Evolutionary conservation across 2,888 invertebrate species (phyloP), one percentile per base, ranked within the genome.

Genomic region (Subacronicta megacephala): DNA sequence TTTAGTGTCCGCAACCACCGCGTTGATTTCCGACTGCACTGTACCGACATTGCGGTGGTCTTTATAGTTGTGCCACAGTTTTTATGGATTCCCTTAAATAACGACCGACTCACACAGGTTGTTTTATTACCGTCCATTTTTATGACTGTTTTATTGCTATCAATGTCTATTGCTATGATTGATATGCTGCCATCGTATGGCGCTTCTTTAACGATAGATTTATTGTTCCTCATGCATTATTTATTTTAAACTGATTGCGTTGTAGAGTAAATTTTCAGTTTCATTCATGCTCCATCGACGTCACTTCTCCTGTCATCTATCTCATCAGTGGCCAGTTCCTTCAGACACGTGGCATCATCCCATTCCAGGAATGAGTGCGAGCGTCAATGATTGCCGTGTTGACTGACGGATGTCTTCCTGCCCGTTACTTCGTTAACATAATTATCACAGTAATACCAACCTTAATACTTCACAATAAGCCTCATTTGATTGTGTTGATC

Each of bases 341-440:
- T 55, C 37, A 69, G 72, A 63, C 82, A 82, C 83, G 82, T 84
- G 84, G 75, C 80, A 74, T 79, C 79, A 78, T 57, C 65, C 77
- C 82, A 79, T 90, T 90, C 90, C 76, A 73, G 78, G 87, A 90
- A 89, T 76, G 81, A 84, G 77, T 72, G 70, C 80, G 56, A 80
- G 73, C 85, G 87, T 86, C 88, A 84, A 73, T 77, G 82, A 85
- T 82, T 79, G 69, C 72, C 78, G 71, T 80, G 85, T 60, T 83
- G 87, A 91, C 80, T 87, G 91, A 92, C 88, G 75, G 84, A 89
- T 89, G 87, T 83, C 87, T 92, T 93, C 92, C 92, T 88, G 89
- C 76, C 84, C 77, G 73, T 83, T 82, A 68, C 60, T 66, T 73
- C 60, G 59, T 60, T 58, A 69, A 62, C 71, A 67, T 69, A 44